A percentile compares a stretch with the other conserved stretches of the same genome.
These are phyloP conservation scores for Hemiprocne comata DNA, from an alignment of 2,113 vertebrate species.

Conservation along the genomic window DNA sequence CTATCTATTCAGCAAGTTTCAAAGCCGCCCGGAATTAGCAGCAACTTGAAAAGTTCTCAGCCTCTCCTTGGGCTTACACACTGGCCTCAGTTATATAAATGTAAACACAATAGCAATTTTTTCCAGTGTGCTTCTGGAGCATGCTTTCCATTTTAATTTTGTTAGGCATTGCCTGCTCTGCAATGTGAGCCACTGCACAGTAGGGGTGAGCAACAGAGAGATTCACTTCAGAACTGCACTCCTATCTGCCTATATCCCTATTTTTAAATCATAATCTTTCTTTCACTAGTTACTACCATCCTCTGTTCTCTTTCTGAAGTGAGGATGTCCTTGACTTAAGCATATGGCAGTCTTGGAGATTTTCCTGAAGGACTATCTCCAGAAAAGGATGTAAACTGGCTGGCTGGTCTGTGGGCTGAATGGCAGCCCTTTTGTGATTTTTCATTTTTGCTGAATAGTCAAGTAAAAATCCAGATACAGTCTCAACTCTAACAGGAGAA, in stretches of 20 bases:
- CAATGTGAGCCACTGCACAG: neutral
- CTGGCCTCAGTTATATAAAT: neutral
- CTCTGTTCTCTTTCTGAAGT: neutral
- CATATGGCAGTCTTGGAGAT: neutral
- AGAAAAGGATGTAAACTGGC: neutral
- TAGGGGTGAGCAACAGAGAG: neutral
- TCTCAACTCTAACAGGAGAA: neutral
- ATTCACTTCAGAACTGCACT: neutral
- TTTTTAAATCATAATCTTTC: neutral
- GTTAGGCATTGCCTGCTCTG: neutral
- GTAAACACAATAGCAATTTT: constrained; percentile 18
- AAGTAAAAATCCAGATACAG: neutral
- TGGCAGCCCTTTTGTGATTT: neutral
- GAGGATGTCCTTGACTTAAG: neutral
- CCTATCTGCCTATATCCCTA: neutral
- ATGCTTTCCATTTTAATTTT: neutral
- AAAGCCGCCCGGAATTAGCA: constrained; percentile 5
- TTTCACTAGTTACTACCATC: neutral
- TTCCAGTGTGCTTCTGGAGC: neutral
- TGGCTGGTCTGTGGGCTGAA: neutral
- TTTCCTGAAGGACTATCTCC: neutral
- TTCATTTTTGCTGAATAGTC: neutral
- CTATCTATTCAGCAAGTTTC: neutral
- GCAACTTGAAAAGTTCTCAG: neutral
- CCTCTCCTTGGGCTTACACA: neutral